These are phyloP conservation scores for Halcyon malimbica DNA, from an alignment of 2,113 vertebrate species.

Conservation along the genomic window DNA sequence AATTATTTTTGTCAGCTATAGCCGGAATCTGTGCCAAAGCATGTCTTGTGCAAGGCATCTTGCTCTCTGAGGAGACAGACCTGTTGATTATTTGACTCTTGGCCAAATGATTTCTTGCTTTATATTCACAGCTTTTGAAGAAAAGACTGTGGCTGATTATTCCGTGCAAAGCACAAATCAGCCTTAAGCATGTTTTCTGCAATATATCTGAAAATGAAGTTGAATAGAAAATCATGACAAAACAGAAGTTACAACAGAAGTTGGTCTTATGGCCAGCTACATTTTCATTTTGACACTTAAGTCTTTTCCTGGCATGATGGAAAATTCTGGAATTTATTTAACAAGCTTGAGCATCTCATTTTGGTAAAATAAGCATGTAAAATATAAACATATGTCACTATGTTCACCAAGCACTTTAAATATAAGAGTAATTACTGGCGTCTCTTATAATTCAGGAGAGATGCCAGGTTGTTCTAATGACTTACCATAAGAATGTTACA, in stretches of 20 bases:
- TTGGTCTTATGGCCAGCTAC: conserved; percentile 33
- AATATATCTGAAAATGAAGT: conserved; percentile 14
- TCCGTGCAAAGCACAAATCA: conserved; percentile 25
- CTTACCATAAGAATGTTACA: background rate
- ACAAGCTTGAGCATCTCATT: conserved; percentile 28
- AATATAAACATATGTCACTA: conserved; percentile 8
- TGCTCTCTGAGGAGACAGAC: conserved; percentile 25
- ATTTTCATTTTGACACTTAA: conserved; percentile 31
- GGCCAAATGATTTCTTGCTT: conserved; percentile 60
- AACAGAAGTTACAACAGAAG: conserved; percentile 57
- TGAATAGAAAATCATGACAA: conserved; percentile 20
- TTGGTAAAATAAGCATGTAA: conserved; percentile 23
- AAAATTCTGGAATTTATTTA: conserved; percentile 57
- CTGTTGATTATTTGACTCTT: conserved; percentile 43
- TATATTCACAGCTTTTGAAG: conserved; percentile 56
- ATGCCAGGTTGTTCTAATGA: background rate
- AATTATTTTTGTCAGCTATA: background rate
- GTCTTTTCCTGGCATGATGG: background rate
- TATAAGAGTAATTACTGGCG: background rate
- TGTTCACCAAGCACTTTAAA: conserved; percentile 12
- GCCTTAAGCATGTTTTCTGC: background rate
- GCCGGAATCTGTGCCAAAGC: background rate
- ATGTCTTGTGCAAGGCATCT: conserved; percentile 11
- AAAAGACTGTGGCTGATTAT: conserved; percentile 36
- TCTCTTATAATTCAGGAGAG: background rate